phyloP scores from a whole-genome alignment of 1,140 invertebrate genomes.

The Metopolophium dirhodum region DNA sequence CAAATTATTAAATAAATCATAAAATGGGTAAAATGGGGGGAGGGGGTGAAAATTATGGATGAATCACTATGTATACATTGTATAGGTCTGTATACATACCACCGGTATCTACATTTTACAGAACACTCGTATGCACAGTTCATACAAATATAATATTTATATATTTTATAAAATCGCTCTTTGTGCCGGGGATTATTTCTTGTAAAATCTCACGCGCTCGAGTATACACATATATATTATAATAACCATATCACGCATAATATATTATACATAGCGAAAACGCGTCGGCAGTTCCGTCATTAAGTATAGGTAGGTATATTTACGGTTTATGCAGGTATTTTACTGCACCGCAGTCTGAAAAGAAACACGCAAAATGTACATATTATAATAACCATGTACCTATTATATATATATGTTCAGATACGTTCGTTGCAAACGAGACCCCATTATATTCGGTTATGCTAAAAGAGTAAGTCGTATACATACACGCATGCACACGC shows the following conservation, averaged over 20 bases:
- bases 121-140: background rate
- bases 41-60: background rate
- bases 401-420: background rate
- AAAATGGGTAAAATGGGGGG: too few species aligned
- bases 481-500: background rate
- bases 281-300: background rate
- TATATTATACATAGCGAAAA: background rate
- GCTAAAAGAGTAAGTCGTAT: conserved; percentile 5
- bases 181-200: background rate
- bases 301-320: background rate
- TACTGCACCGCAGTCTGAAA: background rate
- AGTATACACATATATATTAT: background rate
- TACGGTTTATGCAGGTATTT: background rate
- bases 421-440: background rate
- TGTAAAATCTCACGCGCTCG: background rate
- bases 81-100: background rate
- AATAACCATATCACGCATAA: background rate
- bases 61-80: background rate
- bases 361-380: background rate
- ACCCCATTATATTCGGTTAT: conserved; percentile 14
- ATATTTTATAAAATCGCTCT: background rate
- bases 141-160: background rate
- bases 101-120: background rate
- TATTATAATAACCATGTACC: background rate
- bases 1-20: too few species aligned